Evolutionary conservation across 2,113 vertebrate genomes (phyloP).

Genomic region (Oreochromis niloticus): DNA sequence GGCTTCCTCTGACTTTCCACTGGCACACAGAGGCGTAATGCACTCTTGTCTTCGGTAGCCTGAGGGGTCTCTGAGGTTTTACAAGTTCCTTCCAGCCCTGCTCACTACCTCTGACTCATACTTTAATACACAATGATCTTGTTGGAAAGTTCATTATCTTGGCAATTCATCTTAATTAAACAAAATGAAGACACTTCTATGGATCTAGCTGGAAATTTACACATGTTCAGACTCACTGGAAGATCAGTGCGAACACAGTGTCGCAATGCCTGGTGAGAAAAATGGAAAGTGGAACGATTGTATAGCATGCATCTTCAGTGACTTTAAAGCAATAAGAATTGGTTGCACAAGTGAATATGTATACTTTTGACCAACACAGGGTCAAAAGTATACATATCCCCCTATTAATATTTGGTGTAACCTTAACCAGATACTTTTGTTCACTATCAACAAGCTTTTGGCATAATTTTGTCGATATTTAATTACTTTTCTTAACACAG

Average conservation of each 20-base stretch:
- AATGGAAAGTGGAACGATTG: background rate
- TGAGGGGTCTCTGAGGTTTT: background rate
- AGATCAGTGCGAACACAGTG: background rate
- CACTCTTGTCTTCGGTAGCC: conserved; percentile 10
- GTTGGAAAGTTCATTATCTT: conserved; percentile 1
- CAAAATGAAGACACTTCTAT: background rate
- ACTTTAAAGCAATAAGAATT: background rate
- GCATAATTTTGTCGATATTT: background rate
- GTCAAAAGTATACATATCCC: background rate
- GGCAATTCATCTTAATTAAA: conserved; percentile 8
- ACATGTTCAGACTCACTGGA: background rate
- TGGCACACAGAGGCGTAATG: conserved; percentile 11
- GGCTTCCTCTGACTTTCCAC: conserved; percentile 27
- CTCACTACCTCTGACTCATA: conserved; percentile 39
- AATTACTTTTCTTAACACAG: background rate
- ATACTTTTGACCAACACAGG: background rate
- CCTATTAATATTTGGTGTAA: background rate
- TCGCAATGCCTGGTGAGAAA: background rate
- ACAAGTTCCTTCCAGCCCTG: conserved; percentile 18
- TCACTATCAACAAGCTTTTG: background rate
- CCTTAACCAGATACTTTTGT: background rate
- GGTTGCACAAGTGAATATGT: accelerated
- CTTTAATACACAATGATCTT: background rate
- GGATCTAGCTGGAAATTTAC: background rate
- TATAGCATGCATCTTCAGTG: background rate